Evolutionary conservation across 2,113 vertebrate genomes (phyloP), one percentile per base, ranked within the genome.

Genomic region (Cynoglossus semilaevis): DNA sequence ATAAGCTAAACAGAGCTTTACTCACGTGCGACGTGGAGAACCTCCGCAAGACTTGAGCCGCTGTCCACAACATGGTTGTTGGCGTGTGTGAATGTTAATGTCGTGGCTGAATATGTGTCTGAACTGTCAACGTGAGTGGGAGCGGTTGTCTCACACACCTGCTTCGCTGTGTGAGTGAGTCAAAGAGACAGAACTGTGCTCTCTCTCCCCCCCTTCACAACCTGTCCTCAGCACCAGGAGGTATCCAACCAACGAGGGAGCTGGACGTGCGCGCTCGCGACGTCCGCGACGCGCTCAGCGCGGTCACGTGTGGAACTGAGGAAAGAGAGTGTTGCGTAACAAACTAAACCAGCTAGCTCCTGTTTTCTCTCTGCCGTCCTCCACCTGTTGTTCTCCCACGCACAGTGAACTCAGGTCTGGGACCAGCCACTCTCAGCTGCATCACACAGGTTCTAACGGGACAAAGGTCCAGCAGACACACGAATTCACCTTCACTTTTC

Each of bases 21-120:
- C 96, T 98, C 90, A 98, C 95, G 48, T 81, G 88, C 17, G 92
- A 67, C n/a, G 91, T 93, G 88, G 92, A 95, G 89, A 98, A 90
- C 75, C 74, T 90, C 89, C 95, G 89, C 10, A 94, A 72, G 70
- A 90, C 80, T 60, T 80, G 90, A n/a, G 66, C 80, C 36, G 89
- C 86, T 17, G 85, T 81, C 91, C 88, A 90, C 91, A 96, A 70
- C 96, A 97, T 98, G 35, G 70, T 66, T 83, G 47, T 6, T 71
- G 72, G 37, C 48, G 61, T 51, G 61, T 7, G 10, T n/a, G 2
- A 15, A 17, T 8, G 3, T 15, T n/a, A 40, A 18, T 8, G 44
- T 45, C 10, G 9, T 9, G 44, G 5, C 13, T 15, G 14, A 1
- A 18, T 50, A 55, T 12, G 45, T 13, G 45, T 8, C 13, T 12